These are phyloP conservation scores for Plestiodon gilberti DNA, from an alignment of 2,113 vertebrate species.

Conservation along the genomic window DNA sequence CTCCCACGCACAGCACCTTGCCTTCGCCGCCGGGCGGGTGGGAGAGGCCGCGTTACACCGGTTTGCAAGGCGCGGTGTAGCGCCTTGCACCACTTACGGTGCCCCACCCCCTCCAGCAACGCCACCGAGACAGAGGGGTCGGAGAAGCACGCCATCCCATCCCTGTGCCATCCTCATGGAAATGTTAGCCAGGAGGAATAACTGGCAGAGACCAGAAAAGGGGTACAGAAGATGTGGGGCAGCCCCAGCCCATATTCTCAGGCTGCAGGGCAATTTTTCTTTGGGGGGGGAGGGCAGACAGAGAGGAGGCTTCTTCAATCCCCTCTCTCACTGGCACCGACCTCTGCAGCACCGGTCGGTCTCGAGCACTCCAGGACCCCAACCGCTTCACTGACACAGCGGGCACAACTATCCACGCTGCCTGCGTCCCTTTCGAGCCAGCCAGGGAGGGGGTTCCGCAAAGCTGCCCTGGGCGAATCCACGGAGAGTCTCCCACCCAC, in stretches of 20 bases:
- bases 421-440: background rate
- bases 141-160: too few relatives aligned
- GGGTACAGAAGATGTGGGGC: background rate
- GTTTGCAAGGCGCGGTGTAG: too few relatives aligned
- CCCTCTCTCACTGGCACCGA: background rate
- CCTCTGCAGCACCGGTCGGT: background rate
- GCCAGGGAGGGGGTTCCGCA: background rate
- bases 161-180: background rate
- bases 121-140: background rate
- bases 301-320: too few relatives aligned
- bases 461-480: background rate
- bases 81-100: too few relatives aligned
- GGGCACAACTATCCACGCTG: background rate
- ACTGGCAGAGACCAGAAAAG: background rate
- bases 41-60: too few relatives aligned
- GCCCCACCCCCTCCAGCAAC: too few relatives aligned
- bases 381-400: background rate
- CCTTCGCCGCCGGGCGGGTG: too few relatives aligned
- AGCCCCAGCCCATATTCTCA: too few relatives aligned
- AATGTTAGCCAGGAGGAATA: background rate
- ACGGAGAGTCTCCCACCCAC: background rate
- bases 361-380: background rate
- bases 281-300: background rate
- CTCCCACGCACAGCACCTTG: too few relatives aligned
- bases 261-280: background rate